Evolutionary conservation across 2,113 vertebrate species (phyloP).

Genomic region (Anguilla japonica): DNA sequence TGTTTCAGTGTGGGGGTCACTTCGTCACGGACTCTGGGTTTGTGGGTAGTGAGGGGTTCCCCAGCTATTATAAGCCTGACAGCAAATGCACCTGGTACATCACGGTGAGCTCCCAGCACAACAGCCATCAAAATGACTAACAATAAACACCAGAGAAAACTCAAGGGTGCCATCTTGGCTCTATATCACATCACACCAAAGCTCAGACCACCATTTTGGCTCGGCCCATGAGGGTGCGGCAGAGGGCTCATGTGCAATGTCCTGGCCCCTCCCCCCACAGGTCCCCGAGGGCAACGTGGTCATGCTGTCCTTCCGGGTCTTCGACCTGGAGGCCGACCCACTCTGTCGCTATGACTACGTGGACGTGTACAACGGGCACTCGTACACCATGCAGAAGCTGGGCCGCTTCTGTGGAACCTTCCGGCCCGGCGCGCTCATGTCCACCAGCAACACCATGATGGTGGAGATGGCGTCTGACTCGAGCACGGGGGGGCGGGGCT

Average conservation of each 20-base stretch:
- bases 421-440: conserved; percentile 78
- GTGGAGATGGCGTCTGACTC: conserved; percentile 80
- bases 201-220: not conserved
- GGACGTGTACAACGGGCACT: conserved; percentile 80
- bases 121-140: too few relatives aligned
- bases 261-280: conserved; percentile 52
- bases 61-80: conserved; percentile 78
- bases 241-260: not conserved
- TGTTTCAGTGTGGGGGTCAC: conserved; percentile 84
- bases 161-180: conserved; percentile 2
- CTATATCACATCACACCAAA: not conserved
- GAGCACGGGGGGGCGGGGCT: conserved; percentile 74
- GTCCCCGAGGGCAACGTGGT: conserved; percentile 82
- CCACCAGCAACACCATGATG: conserved; percentile 81
- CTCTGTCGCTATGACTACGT: conserved; percentile 82
- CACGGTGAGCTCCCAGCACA: conserved; percentile 71
- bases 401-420: conserved; percentile 89
- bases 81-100: conserved; percentile 85
- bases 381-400: conserved; percentile 73
- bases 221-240: too few relatives aligned
- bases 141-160: not conserved
- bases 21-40: conserved; percentile 77
- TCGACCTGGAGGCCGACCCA: conserved; percentile 84
- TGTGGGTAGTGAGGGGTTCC: conserved; percentile 84
- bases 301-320: conserved; percentile 79